A percentile compares a stretch with the other conserved stretches of the same genome.
Conservation (phyloP, 2,113 vertebrate species). For the Speoplatyrhinus poulsoni region DNA sequence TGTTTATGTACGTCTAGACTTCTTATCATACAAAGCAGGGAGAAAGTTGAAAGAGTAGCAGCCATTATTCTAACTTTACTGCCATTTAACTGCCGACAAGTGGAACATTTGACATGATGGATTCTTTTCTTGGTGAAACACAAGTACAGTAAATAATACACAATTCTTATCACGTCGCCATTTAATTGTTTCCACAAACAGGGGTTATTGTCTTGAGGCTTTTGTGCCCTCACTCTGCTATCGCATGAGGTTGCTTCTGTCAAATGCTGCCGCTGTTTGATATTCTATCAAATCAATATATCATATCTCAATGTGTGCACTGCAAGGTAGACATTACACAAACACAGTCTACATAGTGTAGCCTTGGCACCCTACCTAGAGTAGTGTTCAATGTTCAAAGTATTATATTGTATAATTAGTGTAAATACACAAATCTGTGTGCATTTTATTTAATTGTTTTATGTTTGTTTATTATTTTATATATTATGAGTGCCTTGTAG, state of each 20-base stretch:
- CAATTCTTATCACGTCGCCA: slow-evolving; percentile 35
- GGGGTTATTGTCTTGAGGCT: slow-evolving; percentile 46
- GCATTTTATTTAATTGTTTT: too few species aligned
- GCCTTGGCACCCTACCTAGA: slow-evolving; percentile 25
- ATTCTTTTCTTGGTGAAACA: slow-evolving; percentile 43
- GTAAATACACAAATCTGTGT: too few species aligned
- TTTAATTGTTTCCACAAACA: slow-evolving; percentile 56
- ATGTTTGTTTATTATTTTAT: too few species aligned
- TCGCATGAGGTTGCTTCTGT: slow-evolving; percentile 27
- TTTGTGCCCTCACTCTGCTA: slow-evolving; percentile 38
- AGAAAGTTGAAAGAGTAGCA: slow-evolving; percentile 33
- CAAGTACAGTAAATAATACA: slow-evolving; percentile 51
- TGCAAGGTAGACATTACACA: slow-evolving; percentile 33
- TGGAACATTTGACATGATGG: slow-evolving; percentile 47
- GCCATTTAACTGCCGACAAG: slow-evolving; percentile 45
- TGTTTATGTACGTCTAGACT: slow-evolving; percentile 57
- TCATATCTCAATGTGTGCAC: slow-evolving; percentile 9
- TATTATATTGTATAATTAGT: too few species aligned
- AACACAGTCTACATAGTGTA: slow-evolving; percentile 17
- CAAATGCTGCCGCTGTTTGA: slow-evolving; percentile 10
- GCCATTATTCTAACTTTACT: slow-evolving; percentile 48
- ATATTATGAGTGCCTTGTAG: too few species aligned
- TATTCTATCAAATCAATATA: background rate
- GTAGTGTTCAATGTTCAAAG: slow-evolving; percentile 18
- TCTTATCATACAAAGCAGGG: slow-evolving; percentile 49